These are phyloP conservation scores for Ceriagrion tenellum DNA, from an alignment of 2,888 invertebrate genomes.

Conservation along the genomic window DNA sequence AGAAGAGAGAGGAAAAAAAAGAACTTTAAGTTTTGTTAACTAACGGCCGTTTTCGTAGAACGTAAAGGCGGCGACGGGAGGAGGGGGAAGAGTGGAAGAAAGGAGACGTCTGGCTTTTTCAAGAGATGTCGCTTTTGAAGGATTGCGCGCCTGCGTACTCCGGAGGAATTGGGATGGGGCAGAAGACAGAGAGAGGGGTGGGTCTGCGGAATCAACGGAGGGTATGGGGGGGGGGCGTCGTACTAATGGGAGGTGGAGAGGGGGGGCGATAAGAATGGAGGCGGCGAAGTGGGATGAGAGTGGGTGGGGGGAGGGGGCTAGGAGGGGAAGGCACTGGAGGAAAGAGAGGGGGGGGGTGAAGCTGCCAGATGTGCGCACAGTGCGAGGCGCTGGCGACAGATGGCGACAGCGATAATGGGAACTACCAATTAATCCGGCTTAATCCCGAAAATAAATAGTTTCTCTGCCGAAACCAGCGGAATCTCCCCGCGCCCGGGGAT, in stretches of 20 bases:
- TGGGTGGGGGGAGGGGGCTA: not conserved
- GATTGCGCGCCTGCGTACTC: not conserved
- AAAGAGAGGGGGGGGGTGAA: not conserved
- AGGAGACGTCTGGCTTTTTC: not conserved
- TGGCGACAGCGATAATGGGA: conserved; percentile 38
- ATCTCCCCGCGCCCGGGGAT: not conserved
- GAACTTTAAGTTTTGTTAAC: not conserved
- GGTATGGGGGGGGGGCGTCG: too few species aligned
- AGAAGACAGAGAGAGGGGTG: not conserved
- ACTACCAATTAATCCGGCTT: conserved; percentile 40
- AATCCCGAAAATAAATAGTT: conserved; percentile 14
- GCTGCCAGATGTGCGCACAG: conserved; percentile 23
- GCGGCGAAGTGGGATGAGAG: not conserved
- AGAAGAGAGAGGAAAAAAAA: not conserved
- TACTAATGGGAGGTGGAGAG: too few species aligned
- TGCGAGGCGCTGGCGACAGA: conserved; percentile 25
- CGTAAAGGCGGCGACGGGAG: not conserved
- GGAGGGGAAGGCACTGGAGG: not conserved
- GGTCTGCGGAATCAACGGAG: too few species aligned
- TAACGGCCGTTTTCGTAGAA: not conserved
- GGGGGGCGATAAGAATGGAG: too few species aligned
- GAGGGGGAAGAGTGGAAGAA: not conserved
- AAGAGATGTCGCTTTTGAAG: conserved; percentile 5
- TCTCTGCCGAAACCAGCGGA: not conserved
- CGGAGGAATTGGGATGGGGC: not conserved